Base-by-base conservation (phyloP, 2,113 vertebrate species). In the Platysteira castanea region DNA sequence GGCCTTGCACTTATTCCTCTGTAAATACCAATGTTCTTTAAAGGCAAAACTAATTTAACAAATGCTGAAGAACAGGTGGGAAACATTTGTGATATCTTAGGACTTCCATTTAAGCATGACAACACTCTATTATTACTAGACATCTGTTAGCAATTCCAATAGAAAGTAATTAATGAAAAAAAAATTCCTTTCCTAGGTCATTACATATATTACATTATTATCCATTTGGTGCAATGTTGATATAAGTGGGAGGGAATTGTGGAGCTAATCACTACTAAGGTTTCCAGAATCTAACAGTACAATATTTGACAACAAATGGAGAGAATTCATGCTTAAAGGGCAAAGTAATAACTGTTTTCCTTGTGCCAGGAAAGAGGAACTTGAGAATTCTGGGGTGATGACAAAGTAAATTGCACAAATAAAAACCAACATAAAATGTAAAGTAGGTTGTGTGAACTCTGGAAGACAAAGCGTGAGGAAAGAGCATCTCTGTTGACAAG, bases 401-500 rank as follows among this genome's bases (percentile, higher is more conserved):
- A 69, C 74, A 91, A 94, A 87, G 81, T 87, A 84, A 93, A 91
- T 70, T 54, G 75, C 87, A 87, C 61, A 94, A 91, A 91, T 91
- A 83, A 91, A 95, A 90, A 42, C 1, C 42, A 80, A 59, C 15
- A 11, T 76, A 87, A 94, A 87, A 85, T 63, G 78, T 70, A 91
- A 91, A 95, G 74, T 22, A 93, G 27, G 57, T 57, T 93, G 39
- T 90, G 24, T 74, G 74, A 95, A 82, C 41, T 77, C 60, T 83
- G 70, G 31, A 87, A 96, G 67, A 85, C 81, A 95, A 93, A 90
- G 24, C 54, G 61, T 1, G 2, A 91, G 27, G 28, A 71, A 90
- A 85, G 53, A 76, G 26, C 35, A 50, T 61, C 42, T 76, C 46
- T 91, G n/a, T 87, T 94, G 87, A 95, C 81, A 95, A 61, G 84